A percentile compares a stretch with the other conserved stretches of the same genome.
Evolutionary conservation across 2,888 invertebrate genomes (phyloP).

Genomic region (Stenolophus ochropezus): DNA sequence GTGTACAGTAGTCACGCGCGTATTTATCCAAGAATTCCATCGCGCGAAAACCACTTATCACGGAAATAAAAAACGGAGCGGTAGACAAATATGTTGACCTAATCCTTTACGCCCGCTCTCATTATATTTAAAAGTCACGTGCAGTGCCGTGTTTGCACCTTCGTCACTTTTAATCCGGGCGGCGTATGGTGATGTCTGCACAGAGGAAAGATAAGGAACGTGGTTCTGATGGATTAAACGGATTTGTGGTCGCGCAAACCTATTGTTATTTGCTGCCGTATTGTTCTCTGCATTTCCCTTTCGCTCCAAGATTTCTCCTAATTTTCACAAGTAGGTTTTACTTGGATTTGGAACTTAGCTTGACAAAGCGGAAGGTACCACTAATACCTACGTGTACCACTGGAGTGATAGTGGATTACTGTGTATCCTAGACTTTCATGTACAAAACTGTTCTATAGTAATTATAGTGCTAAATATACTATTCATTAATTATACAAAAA

Average conservation of each 20-base stretch:
- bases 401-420: no score
- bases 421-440: no score
- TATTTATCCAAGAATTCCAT: constrained; percentile 40
- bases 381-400: no score
- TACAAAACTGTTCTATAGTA: no score
- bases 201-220: constrained; percentile 5
- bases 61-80: constrained; percentile 28
- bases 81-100: constrained; percentile 50
- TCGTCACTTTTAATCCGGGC: constrained; percentile 51
- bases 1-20: no score
- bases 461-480: no score
- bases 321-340: constrained; percentile 23
- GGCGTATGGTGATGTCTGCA: constrained; percentile 36
- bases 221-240: constrained; percentile 36
- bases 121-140: constrained; percentile 54
- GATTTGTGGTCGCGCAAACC: constrained; percentile 24
- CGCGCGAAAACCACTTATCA: constrained; percentile 48
- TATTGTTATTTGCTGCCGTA: constrained; percentile 35
- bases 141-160: constrained; percentile 44
- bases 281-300: constrained; percentile 25
- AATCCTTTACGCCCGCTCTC: constrained; percentile 42
- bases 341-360: not conserved
- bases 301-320: constrained; percentile 1
- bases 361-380: not conserved
- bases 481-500: no score